Conservation (phyloP, 2,797 vertebrate genomes). For the Coluber constrictor region DNA sequence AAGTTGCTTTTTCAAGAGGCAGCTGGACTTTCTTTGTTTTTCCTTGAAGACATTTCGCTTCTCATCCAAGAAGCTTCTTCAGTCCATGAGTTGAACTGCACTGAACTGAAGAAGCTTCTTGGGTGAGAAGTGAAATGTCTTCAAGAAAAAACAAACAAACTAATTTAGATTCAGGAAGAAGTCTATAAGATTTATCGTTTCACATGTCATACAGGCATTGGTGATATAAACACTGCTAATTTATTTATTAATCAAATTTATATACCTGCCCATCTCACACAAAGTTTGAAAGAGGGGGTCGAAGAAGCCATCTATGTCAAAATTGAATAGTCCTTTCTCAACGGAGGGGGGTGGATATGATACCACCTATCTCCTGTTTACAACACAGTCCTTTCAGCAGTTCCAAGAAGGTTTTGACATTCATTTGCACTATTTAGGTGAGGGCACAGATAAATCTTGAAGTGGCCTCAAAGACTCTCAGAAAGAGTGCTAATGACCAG, state of each 20-base stretch:
- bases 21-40: not conserved
- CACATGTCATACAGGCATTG: not conserved
- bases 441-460: not conserved
- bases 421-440: not conserved
- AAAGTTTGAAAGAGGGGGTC: not conserved
- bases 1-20: too few species aligned
- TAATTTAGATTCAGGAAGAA: not conserved
- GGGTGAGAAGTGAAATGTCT: not conserved
- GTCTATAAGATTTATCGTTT: not conserved
- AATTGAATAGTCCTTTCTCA: too few species aligned
- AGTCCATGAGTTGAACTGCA: not conserved
- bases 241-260: not conserved
- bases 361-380: too few species aligned
- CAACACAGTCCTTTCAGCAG: too few species aligned
- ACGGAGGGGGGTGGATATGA: too few species aligned
- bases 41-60: not conserved
- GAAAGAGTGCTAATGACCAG: not conserved
- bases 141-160: not conserved
- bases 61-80: not conserved
- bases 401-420: too few species aligned
- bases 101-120: not conserved
- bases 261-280: not conserved
- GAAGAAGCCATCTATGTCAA: too few species aligned
- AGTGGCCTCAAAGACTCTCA: not conserved
- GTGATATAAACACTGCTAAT: not conserved